Conservation (phyloP, 2,888 invertebrate species). For the Candidula unifasciata region DNA sequence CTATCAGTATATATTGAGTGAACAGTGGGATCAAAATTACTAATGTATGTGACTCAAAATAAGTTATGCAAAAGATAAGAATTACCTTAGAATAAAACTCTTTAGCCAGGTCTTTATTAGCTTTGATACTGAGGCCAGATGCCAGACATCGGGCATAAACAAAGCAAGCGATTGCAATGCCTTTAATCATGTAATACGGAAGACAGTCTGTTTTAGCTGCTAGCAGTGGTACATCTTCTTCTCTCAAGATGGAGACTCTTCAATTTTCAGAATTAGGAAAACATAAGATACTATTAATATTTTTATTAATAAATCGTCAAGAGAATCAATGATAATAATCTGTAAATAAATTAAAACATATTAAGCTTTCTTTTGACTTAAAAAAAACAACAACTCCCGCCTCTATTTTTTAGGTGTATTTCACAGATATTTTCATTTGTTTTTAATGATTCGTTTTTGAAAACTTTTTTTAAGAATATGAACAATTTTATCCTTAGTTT, state of each 20-base stretch:
- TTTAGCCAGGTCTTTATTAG: conserved; percentile 68
- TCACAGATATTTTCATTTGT: too few species aligned
- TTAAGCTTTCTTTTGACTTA: too few species aligned
- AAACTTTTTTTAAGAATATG: too few species aligned
- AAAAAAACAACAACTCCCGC: too few species aligned
- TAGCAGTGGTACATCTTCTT: conserved; percentile 66
- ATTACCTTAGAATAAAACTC: conserved; percentile 75
- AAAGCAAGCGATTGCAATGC: conserved; percentile 75
- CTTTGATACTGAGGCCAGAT: conserved; percentile 71
- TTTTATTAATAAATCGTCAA: neutral
- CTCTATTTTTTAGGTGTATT: too few species aligned
- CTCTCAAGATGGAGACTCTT: conserved; percentile 70
- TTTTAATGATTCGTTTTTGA: too few species aligned
- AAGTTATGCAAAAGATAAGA: neutral
- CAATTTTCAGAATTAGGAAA: conserved; percentile 25
- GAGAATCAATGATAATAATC: too few species aligned
- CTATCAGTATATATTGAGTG: neutral
- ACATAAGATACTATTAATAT: neutral
- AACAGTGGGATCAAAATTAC: neutral
- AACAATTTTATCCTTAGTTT: too few species aligned
- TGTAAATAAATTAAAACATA: too few species aligned
- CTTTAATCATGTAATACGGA: conserved; percentile 72
- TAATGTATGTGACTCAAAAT: neutral
- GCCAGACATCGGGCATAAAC: conserved; percentile 76
- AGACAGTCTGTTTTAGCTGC: conserved; percentile 75